Base-by-base conservation (phyloP, 2,797 vertebrate species). In the Macropodus opercularis region DNA sequence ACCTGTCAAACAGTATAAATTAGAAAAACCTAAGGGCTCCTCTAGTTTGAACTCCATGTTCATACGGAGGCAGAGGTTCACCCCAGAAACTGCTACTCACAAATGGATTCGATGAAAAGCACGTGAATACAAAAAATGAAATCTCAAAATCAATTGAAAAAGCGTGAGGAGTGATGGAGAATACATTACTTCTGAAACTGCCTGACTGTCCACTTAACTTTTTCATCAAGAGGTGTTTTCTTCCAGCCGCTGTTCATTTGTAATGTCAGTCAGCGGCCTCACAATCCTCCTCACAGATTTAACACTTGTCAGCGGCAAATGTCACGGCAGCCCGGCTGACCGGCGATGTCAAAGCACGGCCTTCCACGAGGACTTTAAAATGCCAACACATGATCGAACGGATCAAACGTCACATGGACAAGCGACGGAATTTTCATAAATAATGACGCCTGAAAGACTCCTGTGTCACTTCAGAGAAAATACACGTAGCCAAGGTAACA, bases 251-350 rank as follows among this genome's bases (percentile, higher is more conserved):
- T 63, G 67, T 87, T 90, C 81, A 85, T 86, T 89, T 77, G 47
- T 82, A 65, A 82, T 80, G 83, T 69, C 77, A 86, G 59, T 85
- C 86, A 82, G 75, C 15, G 23, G 70, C 65, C 67, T 63, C 66
- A 42, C 69, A 77, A 56, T 63, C 43, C 69, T 65, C 70, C 63
- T 78, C 75, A 17, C 69, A 84, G 63, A 82, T 80, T 76, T 72
- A 55, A 62, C 77, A 69, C 84, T 80, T 84, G 80, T 88, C 88
- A 76, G 55, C 46, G 23, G 72, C 55, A 84, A 84, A 90, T 86
- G 80, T 75, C 80, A 88, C 56, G 67, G 75, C 74, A 79, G 85
- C 72, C 66, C 18, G 9, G 22, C 61, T 77, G 62, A 75, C 78
- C 86, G 69, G 72, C 57, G 54, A 70, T 73, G 81, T 79, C 82